phyloP scores from a whole-genome alignment of 2,113 vertebrate genomes.

The Petrocephalus microphthalmus region DNA sequence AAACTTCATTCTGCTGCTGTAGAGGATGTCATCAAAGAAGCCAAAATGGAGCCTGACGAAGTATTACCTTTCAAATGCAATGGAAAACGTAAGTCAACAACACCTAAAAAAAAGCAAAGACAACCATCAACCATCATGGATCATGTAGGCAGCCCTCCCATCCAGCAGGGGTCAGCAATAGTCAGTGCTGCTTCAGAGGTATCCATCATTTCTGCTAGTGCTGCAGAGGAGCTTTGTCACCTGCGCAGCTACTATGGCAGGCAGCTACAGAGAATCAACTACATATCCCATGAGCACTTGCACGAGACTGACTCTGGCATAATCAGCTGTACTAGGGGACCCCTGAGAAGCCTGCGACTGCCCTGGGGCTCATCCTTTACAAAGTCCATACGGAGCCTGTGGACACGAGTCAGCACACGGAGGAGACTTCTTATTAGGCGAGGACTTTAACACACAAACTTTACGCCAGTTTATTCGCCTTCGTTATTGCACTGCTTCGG shows the following conservation, averaged over 20 bases:
- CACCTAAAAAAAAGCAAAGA: constrained; percentile 33
- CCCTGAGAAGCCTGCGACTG: constrained; percentile 53
- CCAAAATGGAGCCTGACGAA: background rate
- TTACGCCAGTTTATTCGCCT: background rate
- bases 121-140: background rate
- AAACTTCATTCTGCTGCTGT: constrained; percentile 25
- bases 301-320: constrained; percentile 44
- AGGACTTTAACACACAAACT: background rate
- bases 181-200: constrained; percentile 45
- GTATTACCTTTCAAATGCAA: constrained; percentile 21
- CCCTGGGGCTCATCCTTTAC: constrained; percentile 42
- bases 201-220: constrained; percentile 57
- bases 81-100: constrained; percentile 35
- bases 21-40: constrained; percentile 35
- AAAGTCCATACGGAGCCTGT: constrained; percentile 52
- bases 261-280: constrained; percentile 58
- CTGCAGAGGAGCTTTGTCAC: constrained; percentile 54
- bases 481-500: background rate
- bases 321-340: constrained; percentile 54
- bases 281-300: constrained; percentile 59
- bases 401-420: constrained; percentile 58
- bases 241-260: constrained; percentile 51
- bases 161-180: constrained; percentile 19
- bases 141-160: background rate
- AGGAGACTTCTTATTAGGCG: constrained; percentile 35